Base-by-base conservation (phyloP, 2,888 invertebrate genomes). In the Trichogramma evanescens region DNA sequence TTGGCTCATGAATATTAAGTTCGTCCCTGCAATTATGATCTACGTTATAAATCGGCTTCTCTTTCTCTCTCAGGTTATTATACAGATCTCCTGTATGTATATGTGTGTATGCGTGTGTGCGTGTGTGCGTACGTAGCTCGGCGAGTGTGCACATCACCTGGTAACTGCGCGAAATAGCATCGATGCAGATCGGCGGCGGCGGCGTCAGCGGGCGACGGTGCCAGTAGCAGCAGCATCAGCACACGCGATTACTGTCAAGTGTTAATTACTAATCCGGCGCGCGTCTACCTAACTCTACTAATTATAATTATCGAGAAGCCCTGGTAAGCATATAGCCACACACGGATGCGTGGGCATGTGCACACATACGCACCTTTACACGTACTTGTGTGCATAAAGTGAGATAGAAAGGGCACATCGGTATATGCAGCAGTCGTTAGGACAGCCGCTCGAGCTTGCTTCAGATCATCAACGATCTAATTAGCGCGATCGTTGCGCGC, bases 1-100 rank as follows among this genome's bases (percentile, higher is more conserved):
- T 77, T 77, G 77, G 76, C 76, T 77, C 77, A 77, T 77, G 77
- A 77, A 77, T 77, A 77, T 77, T 77, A 76, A 76, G 77, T 76
- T 75, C 74, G 73, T 71, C 70, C 26, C 74, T 69, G 76, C 76
- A 77, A 77, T 77, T 76, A 77, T 77, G 75, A 77, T 77, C 77
- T 74, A 75, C 74, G 76, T 76, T 77, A 75, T 77, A 77, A 77
- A 77, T 77, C 76, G 75, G 75, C 66, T 64, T 65, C 68, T 59
- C 59, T n/a, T 64, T 56, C 57, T 54, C 63, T 58, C 62, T 61
- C 54, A 58, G 66, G 67, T 67, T 66, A 67, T 66, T 67, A 66
- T 65, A 62, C 61, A 58, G 61, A 64, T 62, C 63, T 56, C 64
- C 63, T 65, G 59, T 64, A 64, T 64, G 61, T 62, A 63, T 55